Base-by-base conservation (phyloP, 1,140 invertebrate genomes). In the Leptinotarsa undecemlineata region DNA sequence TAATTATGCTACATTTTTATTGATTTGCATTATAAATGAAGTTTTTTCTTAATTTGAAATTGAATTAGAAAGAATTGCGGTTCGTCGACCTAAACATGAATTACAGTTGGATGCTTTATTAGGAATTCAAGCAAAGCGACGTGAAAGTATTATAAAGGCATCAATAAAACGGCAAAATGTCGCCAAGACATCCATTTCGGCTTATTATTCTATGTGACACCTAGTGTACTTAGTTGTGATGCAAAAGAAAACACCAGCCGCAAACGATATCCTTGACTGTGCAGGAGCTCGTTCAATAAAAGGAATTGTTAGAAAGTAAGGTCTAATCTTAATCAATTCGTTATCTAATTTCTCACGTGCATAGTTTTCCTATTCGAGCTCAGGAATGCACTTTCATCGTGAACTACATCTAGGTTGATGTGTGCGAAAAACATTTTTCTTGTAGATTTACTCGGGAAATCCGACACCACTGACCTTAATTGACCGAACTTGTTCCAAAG, bases 241-340 rank as follows among this genome's bases (percentile, higher is more conserved):
- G 66, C 66, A 68, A 68, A 68, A 68, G 33, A 68, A 68, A 68
- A 68, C 23, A 15, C 33, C 17, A 15, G 33, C 66, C 66, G 33
- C 66, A 68, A 68, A 68, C 42, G 23, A 68, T 68, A 68, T 68
- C 23, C 66, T 68, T 47, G 23, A 48, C n/a, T 68, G 42, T n/a
- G 19, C 33, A 17, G n/a, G 21, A n/a, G 26, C 26, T n/a, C n/a
- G 42, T 33, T 33, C 21, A 23, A 23, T 17, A 26, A 42, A 47
- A 42, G 19, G 23, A 15, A 68, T 68, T 48, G 66, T 68, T 68
- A 68, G 66, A 68, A 68, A 68, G 66, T 68, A 47, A 68, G n/a
- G 33, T 42, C 33, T 57, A n/a, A 57, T 17, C 4, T 47, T n/a
- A 68, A 17, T 68, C n/a, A 15, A 15, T 66, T 66, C 6, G 42